Base-by-base conservation (phyloP, 2,888 invertebrate genomes). In the Eulithis testata region DNA sequence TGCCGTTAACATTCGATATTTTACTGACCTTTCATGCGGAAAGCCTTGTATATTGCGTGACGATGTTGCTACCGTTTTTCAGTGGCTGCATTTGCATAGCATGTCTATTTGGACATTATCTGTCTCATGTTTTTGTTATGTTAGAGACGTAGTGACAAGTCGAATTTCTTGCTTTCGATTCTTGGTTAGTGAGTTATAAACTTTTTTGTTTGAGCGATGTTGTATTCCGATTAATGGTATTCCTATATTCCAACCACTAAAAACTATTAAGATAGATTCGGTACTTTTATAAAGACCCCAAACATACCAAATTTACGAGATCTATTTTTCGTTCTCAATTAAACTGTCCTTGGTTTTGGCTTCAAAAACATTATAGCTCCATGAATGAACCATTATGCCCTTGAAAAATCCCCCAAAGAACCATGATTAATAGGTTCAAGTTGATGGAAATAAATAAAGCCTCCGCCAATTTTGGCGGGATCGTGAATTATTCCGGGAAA, bases 1-100 rank as follows among this genome's bases (percentile, higher is more conserved):
- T 77, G 76, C 71, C 73, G 73, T 76, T 80, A 70, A 68, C 74
- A 68, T 74, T 73, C 80, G 72, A 81, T 81, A 80, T 77, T 77
- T 73, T 67, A 67, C 67, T 67, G 67, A 67, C 67, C 67, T 67
- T 67, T 64, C 63, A 67, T 67, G 67, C 50, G 63, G 63, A 60
- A 63, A 67, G 50, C 67, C 60, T 67, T 60, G 67, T 67, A 63
- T 67, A 67, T 67, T 61, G 67, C 67, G 67, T 67, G 67, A 67
- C 63, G 60, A 64, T 56, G 60, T 50, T 37, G 63, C 60, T 52
- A 50, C 60, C 55, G 63, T 60, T 63, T 63, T 64, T 66, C 56
- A 52, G 63, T 52, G 56, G 57, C 37, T 63, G 44, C 31, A 67
- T 67, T 67, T 67, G 63, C 67, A 67, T 67, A 67, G 37, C 60